Conservation (phyloP, 2,888 invertebrate genomes). For the Aphodius granarius region DNA sequence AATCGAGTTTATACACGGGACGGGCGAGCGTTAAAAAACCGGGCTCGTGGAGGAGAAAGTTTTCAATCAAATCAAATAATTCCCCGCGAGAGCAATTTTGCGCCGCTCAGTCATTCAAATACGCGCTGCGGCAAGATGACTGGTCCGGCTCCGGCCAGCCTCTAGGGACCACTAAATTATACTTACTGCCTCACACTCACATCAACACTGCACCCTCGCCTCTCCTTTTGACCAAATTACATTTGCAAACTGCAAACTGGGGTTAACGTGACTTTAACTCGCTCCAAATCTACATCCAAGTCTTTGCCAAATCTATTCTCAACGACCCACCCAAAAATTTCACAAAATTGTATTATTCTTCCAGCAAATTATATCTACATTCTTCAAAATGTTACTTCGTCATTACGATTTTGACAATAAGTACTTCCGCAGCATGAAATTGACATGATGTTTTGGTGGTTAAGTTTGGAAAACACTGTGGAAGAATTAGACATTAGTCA, state of each 20-base stretch:
- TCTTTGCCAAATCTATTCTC: too few species aligned
- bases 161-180: slow-evolving; percentile 55
- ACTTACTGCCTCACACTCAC: slow-evolving; percentile 47
- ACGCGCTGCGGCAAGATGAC: slow-evolving; percentile 40
- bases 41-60: slow-evolving; percentile 49
- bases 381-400: too few species aligned
- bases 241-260: slow-evolving; percentile 48
- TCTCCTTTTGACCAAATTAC: slow-evolving; percentile 51
- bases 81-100: slow-evolving; percentile 72
- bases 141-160: slow-evolving; percentile 43
- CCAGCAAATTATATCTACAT: too few species aligned
- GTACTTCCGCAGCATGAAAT: too few species aligned
- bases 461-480: too few species aligned
- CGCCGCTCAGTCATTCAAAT: slow-evolving; percentile 60
- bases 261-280: slow-evolving; percentile 46
- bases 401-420: too few species aligned
- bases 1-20: slow-evolving; percentile 55
- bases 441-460: too few species aligned
- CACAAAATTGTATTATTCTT: too few species aligned
- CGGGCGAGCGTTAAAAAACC: slow-evolving; percentile 51
- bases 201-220: slow-evolving; percentile 53
- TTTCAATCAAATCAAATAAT: slow-evolving; percentile 74
- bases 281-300: too few species aligned
- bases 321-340: too few species aligned
- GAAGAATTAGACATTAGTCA: too few species aligned